A percentile compares a stretch with the other conserved stretches of the same genome.
Evolutionary conservation across 2,888 invertebrate genomes (phyloP).

Genomic region (Amphimallon solstitiale): DNA sequence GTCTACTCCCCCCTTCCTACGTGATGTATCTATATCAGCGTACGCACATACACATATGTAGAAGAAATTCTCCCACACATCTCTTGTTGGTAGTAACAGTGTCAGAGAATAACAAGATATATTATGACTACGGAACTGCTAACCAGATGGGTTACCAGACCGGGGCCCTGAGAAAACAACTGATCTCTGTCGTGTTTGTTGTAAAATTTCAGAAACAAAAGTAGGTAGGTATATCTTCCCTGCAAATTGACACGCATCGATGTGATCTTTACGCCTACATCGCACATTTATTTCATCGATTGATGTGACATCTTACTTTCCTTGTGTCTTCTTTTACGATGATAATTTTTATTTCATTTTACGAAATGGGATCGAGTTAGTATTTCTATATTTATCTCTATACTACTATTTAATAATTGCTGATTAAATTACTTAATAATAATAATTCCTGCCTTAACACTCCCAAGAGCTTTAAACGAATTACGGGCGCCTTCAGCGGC

Average conservation of each 20-base stretch:
- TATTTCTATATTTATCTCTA: too few relatives aligned
- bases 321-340: too few relatives aligned
- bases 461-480: too few relatives aligned
- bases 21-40: background rate
- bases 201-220: conserved; percentile 17
- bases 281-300: too few relatives aligned
- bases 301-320: too few relatives aligned
- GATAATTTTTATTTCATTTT: too few relatives aligned
- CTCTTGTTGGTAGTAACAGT: conserved; percentile 14
- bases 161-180: conserved; percentile 26
- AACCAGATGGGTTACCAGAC: conserved; percentile 27
- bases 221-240: background rate
- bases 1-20: conserved; percentile 6
- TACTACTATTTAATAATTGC: too few relatives aligned
- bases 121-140: conserved; percentile 28
- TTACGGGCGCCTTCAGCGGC: too few relatives aligned
- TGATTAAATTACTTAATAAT: too few relatives aligned
- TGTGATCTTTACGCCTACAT: background rate
- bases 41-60: background rate
- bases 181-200: conserved; percentile 18
- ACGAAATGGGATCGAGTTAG: too few relatives aligned
- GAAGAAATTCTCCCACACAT: conserved; percentile 31
- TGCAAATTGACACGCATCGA: background rate
- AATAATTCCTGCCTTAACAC: too few relatives aligned
- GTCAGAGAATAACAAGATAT: conserved; percentile 32